Evolutionary conservation across 2,113 vertebrate species (phyloP), one percentile per base, ranked within the genome.

Genomic region (Nesogale talazaci): DNA sequence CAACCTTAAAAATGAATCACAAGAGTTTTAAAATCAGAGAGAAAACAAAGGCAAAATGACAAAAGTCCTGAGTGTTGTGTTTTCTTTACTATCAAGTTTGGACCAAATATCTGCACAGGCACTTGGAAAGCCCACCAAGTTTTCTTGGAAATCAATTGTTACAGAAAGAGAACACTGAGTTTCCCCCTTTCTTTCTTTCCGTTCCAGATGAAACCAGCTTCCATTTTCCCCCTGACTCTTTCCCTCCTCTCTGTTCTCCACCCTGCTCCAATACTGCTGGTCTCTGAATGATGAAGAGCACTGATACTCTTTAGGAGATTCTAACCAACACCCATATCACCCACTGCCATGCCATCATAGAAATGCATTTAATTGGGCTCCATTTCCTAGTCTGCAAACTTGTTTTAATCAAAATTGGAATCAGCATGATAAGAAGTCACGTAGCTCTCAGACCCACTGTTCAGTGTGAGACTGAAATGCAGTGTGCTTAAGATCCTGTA

Each of bases 311-410:
- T 87, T 89, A 92, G 86, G 77, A 94, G 94, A 95, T 69, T 72
- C 59, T 34, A 59, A 74, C 94, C 86, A 91, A 96, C 84, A 82
- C 81, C 56, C 81, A 63, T 95, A 95, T 97, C 95, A 63, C 92
- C 52, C 78, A 72, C 82, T 65, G 82, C 94, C 94, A 92, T 67
- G 85, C 93, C 87, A 9, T 94, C 56, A 25, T 94, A 72, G 88
- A 93, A 96, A 95, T 65, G 65, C 76, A 92, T 96, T 96, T 91
- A 92, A 93, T 93, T 93, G 76, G 95, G 94, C 93, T 97, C 92
- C 74, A 38, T 96, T 96, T 95, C 92, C 78, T 82, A 92, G 83
- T 92, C 94, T 92, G 89, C 52, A 89, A 89, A 91, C 89, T 91
- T 87, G 84, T 88, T 91, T 93, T 95, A 78, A 95, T 92, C 94